Conservation (phyloP, 37 sponge, comb jelly and placozoan species). For the Geodia barretti region DNA sequence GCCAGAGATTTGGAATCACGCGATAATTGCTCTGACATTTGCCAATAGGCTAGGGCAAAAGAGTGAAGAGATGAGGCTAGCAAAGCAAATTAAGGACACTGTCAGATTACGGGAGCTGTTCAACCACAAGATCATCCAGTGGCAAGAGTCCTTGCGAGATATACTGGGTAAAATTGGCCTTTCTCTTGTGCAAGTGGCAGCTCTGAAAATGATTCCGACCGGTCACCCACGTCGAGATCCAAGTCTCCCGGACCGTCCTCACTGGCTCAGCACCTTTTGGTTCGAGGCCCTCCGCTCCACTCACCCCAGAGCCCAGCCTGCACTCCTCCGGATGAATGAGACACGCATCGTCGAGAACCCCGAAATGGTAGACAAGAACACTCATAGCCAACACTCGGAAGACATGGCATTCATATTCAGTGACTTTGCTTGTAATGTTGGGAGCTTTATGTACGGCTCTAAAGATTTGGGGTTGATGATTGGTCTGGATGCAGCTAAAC, state of each 20-base stretch:
- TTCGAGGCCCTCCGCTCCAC: background rate
- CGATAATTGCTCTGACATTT: conserved; percentile 4
- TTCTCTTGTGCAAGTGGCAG: background rate
- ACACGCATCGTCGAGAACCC: background rate
- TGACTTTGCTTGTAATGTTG: background rate
- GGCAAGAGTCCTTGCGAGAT: background rate
- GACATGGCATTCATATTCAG: background rate
- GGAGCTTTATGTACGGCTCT: background rate
- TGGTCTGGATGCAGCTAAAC: background rate
- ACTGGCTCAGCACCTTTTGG: conserved; percentile 22
- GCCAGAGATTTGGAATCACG: background rate
- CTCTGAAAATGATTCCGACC: background rate
- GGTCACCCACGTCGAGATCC: background rate
- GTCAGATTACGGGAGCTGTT: no score
- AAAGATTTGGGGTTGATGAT: background rate
- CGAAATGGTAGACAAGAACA: background rate
- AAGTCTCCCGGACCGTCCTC: background rate
- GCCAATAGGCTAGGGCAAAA: background rate
- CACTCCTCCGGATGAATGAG: background rate
- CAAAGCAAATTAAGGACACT: background rate
- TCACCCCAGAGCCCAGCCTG: background rate
- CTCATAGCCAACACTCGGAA: background rate
- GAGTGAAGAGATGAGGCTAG: background rate
- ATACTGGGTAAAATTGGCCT: background rate
- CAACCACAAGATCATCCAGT: background rate